Percentiles rank a stretch among this genome's conserved stretches.
Evolutionary conservation across 2,113 vertebrate species (phyloP).

Genomic region (Axis porcinus): DNA sequence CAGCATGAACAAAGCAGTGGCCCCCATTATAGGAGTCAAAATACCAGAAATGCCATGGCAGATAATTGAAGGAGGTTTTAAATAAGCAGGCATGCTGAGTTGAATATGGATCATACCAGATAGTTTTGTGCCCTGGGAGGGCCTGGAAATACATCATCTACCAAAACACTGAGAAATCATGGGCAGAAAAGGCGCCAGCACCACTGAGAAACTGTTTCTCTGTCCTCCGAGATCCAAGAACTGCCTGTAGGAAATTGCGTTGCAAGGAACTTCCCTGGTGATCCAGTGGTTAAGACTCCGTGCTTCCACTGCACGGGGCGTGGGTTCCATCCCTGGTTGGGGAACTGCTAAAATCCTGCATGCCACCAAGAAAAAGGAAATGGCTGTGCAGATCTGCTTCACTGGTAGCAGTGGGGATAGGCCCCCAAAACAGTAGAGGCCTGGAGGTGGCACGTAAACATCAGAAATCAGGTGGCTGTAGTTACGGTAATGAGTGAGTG

Average conservation of each 20-base stretch:
- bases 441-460: not conserved
- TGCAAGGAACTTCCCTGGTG: not conserved
- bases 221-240: not conserved
- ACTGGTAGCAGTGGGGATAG: not conserved
- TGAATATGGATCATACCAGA: not conserved
- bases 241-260: not conserved
- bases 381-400: not conserved
- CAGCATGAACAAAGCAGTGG: not conserved
- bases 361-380: not conserved
- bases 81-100: not conserved
- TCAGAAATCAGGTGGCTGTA: not conserved
- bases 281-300: not conserved
- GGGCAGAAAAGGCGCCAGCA: not conserved
- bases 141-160: not conserved
- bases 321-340: not conserved
- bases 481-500: not conserved
- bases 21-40: not conserved
- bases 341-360: not conserved
- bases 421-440: not conserved
- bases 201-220: not conserved
- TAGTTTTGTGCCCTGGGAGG: not conserved
- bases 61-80: not conserved
- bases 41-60: not conserved
- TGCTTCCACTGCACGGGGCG: not conserved
- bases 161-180: not conserved